Evolutionary conservation across 2,888 invertebrate genomes (phyloP), one percentile per base, ranked within the genome.

Genomic region (Salticus scenicus): DNA sequence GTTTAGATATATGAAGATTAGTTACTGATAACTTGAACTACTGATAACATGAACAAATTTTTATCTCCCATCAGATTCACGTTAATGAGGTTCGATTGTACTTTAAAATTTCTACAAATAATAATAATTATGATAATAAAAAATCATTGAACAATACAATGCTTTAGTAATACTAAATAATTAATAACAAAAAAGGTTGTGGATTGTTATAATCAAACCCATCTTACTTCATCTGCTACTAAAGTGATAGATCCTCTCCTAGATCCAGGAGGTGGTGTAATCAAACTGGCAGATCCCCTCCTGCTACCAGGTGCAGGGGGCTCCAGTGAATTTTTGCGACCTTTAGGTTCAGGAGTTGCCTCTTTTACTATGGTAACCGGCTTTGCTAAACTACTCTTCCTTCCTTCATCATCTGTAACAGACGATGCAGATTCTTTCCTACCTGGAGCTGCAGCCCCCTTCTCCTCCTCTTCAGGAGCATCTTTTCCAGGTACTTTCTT

Each of bases 201-300:
- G n/a, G n/a, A n/a, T n/a, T n/a, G n/a, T n/a, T n/a, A n/a, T n/a
- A n/a, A n/a, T n/a, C n/a, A n/a, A n/a, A n/a, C n/a, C n/a, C n/a
- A 37, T 47, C 69, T 64, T 33, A 87, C 87, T 64, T 90, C 89
- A 74, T 88, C 89, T 14, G 88, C 87, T 72, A 88, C 79, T 17
- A 89, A 78, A 42, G 88, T 79, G 30, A 88, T 84, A 37, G 88
- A 88, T 10, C 81, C 77, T 47, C 88, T 74, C 24, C 88, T 70
- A 0, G 76, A 63, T n/a, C 69, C 73, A 27, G 33, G 72, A 17
- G 86, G 85, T 14, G 79, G 80, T 12, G 70, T 73, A 31, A 86
- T 73, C 17, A 42, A 74, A 12, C 69, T 66, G 1, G 64, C 75
- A 1, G 79, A 79, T 20, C 85, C 79, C 51, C 85, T 74, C 5